Evolutionary conservation across 2,888 invertebrate species (phyloP), one percentile per base, ranked within the genome.

Genomic region (Fabriciana adippe): DNA sequence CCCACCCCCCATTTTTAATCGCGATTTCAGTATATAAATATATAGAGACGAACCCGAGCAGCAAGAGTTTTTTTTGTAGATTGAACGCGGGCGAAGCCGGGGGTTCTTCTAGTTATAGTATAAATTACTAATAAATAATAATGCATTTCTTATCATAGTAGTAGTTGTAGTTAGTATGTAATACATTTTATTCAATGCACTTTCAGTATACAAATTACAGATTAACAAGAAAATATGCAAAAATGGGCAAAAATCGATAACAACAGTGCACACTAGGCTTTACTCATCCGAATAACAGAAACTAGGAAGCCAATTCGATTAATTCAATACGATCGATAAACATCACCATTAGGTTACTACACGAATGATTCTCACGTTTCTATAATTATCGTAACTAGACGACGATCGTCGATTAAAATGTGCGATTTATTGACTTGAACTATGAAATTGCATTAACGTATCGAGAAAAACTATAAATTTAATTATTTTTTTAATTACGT

Each of bases 321-420:
- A 71, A 71, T 71, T 72, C 65, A 60, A 72, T 70, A 51, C 65
- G 66, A 67, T 69, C 71, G 67, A 67, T 72, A 72, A 68, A 71
- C 53, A 66, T 69, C 59, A 41, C 63, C 69, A 69, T 68, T 69
- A 67, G 55, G 60, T 64, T 55, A 55, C 61, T 51, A 51, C 65
- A 31, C 61, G 61, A 71, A 67, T 53, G 64, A 54, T 70, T 68
- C 71, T 69, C 71, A 71, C 69, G 67, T 55, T 68, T 62, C 45
- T 41, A 48, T 65, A 60, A 71, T 71, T 45, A 53, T 54, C 41
- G 53, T 45, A 62, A 62, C 62, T 62, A 54, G 62, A 21, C 45
- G 62, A 62, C 62, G 15, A 48, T 8, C 14, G 35, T 62, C 53
- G 53, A 62, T 62, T 53, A 62, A 62, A 62, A 54, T 59, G 59